Base-by-base conservation (phyloP, 2,113 vertebrate genomes). In the Hydropotes inermis region DNA sequence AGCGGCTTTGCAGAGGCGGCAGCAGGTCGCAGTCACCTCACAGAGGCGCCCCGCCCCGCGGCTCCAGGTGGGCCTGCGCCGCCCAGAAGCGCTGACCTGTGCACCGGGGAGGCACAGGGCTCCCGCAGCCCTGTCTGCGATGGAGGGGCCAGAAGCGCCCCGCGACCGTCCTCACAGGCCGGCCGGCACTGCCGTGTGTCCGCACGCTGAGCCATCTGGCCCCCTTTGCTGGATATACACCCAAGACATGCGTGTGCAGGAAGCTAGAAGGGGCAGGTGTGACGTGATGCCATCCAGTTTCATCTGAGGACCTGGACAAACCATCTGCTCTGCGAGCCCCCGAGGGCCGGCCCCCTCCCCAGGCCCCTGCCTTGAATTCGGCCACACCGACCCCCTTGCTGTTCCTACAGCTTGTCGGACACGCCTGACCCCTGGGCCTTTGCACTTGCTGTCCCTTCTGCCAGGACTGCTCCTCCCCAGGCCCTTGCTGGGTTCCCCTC, bases 151-250 rank as follows among this genome's bases (percentile, higher is more conserved):
- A 0, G 28, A 47, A 3, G 50, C 16, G 55, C 19, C 25, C 30
- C 14, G 5, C 0, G 54, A 78, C n/a, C 27, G 6, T 23, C 36
- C 8, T 5, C 4, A 0, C 7, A n/a, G 39, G 21, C 12, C 0
- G 36, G 33, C 52, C 19, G 10, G 57, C 28, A 28, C 60, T 1
- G 4, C 83, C 4, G 5, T 54, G 16, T 47, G 1, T 39, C 36
- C 55, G 30, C 11, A 27, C 0, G 0, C 0, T 1, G 61, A 27
- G 36, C 21, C 25, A 0, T 16, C 36, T 1, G 6, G 43, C 30
- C 30, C 21, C 54, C 52, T 58, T 43, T 74, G 19, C 10, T 61
- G 9, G 25, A 43, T 6, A 27, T 11, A 43, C 57, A 47, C 15
- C 19, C 7, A 9, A 57, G 33, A 39, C 2, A 33, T 17, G 7